These are phyloP conservation scores for Cephus runcator DNA, from an alignment of 2,888 invertebrate genomes.

Conservation along the genomic window DNA sequence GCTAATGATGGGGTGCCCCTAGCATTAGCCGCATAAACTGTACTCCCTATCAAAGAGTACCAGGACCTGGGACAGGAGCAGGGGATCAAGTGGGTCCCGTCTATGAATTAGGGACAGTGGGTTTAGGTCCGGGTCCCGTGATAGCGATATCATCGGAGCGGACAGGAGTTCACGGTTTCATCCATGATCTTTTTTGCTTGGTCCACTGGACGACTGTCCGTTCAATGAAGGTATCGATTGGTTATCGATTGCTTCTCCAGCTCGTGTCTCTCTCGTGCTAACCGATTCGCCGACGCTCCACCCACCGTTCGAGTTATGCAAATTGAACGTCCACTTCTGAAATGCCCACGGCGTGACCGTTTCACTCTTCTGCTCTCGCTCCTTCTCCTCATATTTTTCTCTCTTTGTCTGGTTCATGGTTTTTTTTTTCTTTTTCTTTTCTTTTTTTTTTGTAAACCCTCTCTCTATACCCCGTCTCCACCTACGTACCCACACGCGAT, in stretches of 20 bases:
- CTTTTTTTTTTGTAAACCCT: conserved; percentile 17
- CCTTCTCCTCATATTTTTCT: background rate
- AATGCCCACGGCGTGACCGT: conserved; percentile 36
- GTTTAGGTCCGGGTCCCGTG: background rate
- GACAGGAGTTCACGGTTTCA: conserved; percentile 21
- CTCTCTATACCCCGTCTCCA: conserved; percentile 24
- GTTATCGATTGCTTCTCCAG: conserved; percentile 38
- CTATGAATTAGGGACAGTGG: too few species aligned
- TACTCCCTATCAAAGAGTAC: too few species aligned
- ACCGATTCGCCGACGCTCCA: conserved; percentile 25
- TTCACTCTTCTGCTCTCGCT: conserved; percentile 16
- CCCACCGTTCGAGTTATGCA: conserved; percentile 47
- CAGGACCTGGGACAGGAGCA: too few species aligned
- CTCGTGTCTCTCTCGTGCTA: conserved; percentile 4
- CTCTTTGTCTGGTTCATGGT: background rate
- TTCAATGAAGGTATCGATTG: conserved; percentile 40
- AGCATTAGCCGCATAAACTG: background rate
- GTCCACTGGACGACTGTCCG: background rate
- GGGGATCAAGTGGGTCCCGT: too few species aligned
- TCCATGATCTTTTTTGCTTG: conserved; percentile 13
- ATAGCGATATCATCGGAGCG: background rate
- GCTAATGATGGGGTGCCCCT: conserved; percentile 54
- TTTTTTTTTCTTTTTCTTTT: conserved; percentile 14
- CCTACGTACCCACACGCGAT: background rate
- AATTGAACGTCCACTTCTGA: conserved; percentile 45